Base-by-base conservation (phyloP, 2,113 vertebrate species). In the Misgurnus mizolepis region DNA sequence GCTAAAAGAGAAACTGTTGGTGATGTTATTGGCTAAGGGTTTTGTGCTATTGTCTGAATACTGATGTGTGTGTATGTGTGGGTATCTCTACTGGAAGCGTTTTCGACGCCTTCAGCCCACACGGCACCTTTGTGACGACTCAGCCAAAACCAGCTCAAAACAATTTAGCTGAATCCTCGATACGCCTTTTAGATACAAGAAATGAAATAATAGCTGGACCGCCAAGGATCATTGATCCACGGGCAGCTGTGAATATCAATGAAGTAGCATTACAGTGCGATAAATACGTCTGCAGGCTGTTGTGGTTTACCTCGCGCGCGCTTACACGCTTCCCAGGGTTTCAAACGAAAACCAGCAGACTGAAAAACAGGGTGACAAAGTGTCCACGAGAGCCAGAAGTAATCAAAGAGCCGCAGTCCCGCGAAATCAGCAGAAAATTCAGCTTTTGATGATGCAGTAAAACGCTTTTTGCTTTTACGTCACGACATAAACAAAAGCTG, bases 231-330 rank as follows among this genome's bases (percentile, higher is more conserved):
- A 90, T 90, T 89, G 89, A 90, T 90, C 87, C 65, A 17, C 67
- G 80, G 83, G 86, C 81, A 74, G 87, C 87, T 88, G 85, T 80
- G 88, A 89, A 91, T 92, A 89, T 85, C 87, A 90, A 90, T 90
- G 89, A 89, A 80, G 67, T 79, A 80, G 66, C 85, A 85, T 86
- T 87, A 87, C 80, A 82, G 78, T 78, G 78, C 79, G 86, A 88
- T 86, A 88, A 88, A 89, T 83, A 87, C 66, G 40, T 81, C 78
- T 65, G 76, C 82, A 34, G 58, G 84, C 84, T 82, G 76, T 75
- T 82, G 75, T 64, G 65, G 71, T 71, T 12, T 77, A 49, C 76
- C 61, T 68, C 69, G 15, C 62, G 17, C 15, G 41, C 58, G 76
- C 60, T 75, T 60, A 81, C 72, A 81, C 64, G 34, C 71, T 40